These are phyloP conservation scores for Himantopus leucocephalus DNA, from an alignment of 2,113 vertebrate species.

Conservation along the genomic window DNA sequence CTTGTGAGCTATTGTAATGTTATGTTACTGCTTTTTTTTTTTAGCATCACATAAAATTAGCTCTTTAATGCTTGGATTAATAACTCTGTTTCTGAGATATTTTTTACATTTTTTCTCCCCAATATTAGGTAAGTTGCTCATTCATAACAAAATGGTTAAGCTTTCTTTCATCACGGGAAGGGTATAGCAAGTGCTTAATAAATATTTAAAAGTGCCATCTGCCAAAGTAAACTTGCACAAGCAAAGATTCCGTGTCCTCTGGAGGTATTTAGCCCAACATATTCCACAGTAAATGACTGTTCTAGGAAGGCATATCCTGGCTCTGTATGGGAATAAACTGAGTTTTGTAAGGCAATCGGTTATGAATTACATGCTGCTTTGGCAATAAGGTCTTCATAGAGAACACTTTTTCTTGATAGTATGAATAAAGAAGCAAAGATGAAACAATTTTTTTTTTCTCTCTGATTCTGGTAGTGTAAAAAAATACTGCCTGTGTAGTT, in stretches of 20 bases:
- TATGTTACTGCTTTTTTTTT: neutral
- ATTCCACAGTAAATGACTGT: neutral
- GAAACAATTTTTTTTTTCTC: neutral
- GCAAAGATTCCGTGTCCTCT: neutral
- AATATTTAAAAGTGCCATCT: constrained; percentile 35
- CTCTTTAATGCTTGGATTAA: neutral
- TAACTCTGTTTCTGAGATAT: neutral
- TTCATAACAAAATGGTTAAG: neutral
- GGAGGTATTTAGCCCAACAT: neutral
- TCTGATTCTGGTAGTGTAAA: neutral
- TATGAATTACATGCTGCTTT: neutral
- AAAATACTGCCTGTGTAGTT: neutral
- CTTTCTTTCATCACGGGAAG: neutral
- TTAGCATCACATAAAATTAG: neutral
- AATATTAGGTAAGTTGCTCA: neutral
- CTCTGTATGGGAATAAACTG: neutral
- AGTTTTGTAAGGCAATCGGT: neutral
- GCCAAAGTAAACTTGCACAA: neutral
- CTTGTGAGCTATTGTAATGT: neutral
- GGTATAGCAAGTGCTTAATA: neutral
- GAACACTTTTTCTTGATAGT: neutral
- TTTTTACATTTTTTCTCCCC: neutral
- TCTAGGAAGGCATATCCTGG: neutral
- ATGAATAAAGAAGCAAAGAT: neutral
- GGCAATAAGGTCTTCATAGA: neutral